Evolutionary conservation across 2,113 vertebrate genomes (phyloP).

Genomic region (Poeciliopsis prolifica): DNA sequence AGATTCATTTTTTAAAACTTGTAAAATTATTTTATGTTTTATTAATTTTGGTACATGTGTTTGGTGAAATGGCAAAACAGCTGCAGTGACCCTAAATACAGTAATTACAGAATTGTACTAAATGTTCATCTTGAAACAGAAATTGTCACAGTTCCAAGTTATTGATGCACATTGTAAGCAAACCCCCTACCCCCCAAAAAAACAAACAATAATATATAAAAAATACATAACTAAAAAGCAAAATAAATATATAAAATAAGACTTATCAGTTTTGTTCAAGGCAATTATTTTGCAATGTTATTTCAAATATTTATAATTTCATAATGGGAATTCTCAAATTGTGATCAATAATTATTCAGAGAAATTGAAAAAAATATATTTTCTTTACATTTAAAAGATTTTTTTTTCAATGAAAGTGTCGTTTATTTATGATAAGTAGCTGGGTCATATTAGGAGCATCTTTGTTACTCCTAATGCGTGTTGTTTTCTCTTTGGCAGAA

Average conservation of each 20-base stretch:
- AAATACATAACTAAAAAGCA: background rate
- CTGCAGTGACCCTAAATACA: background rate
- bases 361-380: background rate
- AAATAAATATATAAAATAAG: background rate
- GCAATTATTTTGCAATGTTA: background rate
- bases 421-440: background rate
- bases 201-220: too few relatives aligned
- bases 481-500: conserved; percentile 6
- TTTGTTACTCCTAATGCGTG: background rate
- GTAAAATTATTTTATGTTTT: background rate
- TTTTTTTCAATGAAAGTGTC: background rate
- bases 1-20: background rate
- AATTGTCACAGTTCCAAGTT: background rate
- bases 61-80: background rate
- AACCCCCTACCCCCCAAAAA: too few relatives aligned
- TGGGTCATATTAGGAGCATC: background rate
- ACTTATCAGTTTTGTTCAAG: background rate
- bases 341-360: background rate
- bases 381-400: too few relatives aligned
- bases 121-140: background rate
- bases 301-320: too few relatives aligned
- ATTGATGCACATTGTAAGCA: background rate
- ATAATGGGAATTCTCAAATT: background rate
- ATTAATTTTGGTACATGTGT: too few relatives aligned
- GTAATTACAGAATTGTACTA: background rate